These are phyloP conservation scores for Anodontia alba DNA, from an alignment of 2,888 invertebrate genomes.

Conservation along the genomic window DNA sequence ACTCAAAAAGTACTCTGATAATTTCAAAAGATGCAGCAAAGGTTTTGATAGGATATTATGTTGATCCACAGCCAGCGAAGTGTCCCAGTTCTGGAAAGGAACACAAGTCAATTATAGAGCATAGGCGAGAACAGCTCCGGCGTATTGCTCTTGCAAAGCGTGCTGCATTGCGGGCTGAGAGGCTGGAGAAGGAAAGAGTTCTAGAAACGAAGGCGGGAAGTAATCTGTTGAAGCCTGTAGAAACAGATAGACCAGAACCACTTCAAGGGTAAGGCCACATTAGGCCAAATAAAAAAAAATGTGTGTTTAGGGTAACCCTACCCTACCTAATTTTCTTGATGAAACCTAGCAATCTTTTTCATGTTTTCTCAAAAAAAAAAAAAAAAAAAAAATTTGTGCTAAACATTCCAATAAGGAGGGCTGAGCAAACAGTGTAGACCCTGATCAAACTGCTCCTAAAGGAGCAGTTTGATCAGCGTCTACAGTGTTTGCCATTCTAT, in stretches of 20 bases:
- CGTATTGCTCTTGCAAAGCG: slow-evolving; percentile 48
- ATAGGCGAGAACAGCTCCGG: slow-evolving; percentile 49
- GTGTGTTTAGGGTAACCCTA: too few species aligned
- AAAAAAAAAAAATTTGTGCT: too few species aligned
- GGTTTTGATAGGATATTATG: slow-evolving; percentile 83
- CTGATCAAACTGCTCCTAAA: too few species aligned
- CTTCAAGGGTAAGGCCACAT: not conserved
- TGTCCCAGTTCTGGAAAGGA: slow-evolving; percentile 39
- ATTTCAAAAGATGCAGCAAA: slow-evolving; percentile 82
- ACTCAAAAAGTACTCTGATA: slow-evolving; percentile 83
- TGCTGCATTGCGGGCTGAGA: slow-evolving; percentile 52
- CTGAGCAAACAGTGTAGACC: too few species aligned
- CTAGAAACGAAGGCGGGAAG: slow-evolving; percentile 27
- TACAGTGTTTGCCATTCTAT: too few species aligned
- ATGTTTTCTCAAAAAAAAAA: too few species aligned
- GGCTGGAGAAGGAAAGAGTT: slow-evolving; percentile 38
- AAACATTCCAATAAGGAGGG: too few species aligned
- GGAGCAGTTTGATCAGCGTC: too few species aligned
- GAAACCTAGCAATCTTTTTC: too few species aligned
- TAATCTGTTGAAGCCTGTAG: slow-evolving; percentile 3
- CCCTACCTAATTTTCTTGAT: too few species aligned
- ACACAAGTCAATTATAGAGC: slow-evolving; percentile 55
- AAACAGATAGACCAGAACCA: not conserved
- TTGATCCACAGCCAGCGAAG: slow-evolving; percentile 76
- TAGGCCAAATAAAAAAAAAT: too few species aligned